Base-by-base conservation (phyloP, 2,888 invertebrate species). In the Cephus pulcher region DNA sequence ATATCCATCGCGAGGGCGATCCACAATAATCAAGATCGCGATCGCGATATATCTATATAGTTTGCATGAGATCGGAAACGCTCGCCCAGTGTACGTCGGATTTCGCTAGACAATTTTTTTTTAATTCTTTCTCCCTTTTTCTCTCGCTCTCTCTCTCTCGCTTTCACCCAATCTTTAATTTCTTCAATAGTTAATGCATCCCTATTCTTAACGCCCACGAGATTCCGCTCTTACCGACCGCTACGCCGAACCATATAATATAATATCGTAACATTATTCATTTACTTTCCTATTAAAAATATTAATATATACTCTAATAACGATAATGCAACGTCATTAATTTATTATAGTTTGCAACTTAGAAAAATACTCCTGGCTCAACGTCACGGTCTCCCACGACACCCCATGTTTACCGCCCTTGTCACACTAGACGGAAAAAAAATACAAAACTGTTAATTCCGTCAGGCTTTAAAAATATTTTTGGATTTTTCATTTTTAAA, bases 311-410 rank as follows among this genome's bases (percentile, higher is more conserved):
- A 90, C 89, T 91, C 90, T 91, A 91, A 88, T 90, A 91, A 91
- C 90, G 90, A 90, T 89, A 91, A 91, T 91, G 88, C 90, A 91
- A 91, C 91, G 87, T 90, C 83, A 86, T 90, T 89, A 91, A 90
- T 91, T 90, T 89, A 88, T 91, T 88, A 90, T 88, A 88, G 86
- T 90, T 90, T 89, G 91, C 90, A 91, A 91, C 88, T 91, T 90
- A 91, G 90, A 91, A 91, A 90, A 91, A 91, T 91, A 91, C 86
- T 90, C 88, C 84, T 88, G 87, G 79, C 81, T 87, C 85, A 84
- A 84, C 87, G 87, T 86, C 85, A 87, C 88, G 89, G 89, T 84
- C 87, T 86, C 88, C 86, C 87, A 84, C 84, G 78, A 84, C 80
- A 80, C 56, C 6, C 56, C 56, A 23, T 23, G 56, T 23, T 56